Conservation (phyloP, 2,113 vertebrate genomes). For the Physeter macrocephalus region DNA sequence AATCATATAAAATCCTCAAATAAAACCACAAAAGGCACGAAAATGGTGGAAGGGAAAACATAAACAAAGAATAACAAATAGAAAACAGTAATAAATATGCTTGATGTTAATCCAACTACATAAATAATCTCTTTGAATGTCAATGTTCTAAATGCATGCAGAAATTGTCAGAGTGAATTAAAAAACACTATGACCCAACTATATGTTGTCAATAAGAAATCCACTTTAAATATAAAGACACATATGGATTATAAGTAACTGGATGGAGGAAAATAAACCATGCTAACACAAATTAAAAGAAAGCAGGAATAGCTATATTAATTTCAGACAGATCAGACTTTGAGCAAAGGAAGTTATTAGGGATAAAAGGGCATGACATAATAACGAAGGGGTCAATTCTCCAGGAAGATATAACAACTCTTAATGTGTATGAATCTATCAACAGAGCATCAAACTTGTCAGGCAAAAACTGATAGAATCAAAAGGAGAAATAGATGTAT, state of each 20-base stretch:
- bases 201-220: background rate
- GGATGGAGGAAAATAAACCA: background rate
- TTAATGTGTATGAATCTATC: background rate
- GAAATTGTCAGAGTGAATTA: background rate
- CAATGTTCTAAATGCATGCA: background rate
- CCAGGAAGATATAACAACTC: background rate
- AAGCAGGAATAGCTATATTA: background rate
- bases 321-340: background rate
- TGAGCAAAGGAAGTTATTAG: background rate
- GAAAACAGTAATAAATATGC: background rate
- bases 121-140: background rate
- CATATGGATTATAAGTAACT: background rate
- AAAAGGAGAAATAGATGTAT: background rate
- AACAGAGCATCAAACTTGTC: background rate
- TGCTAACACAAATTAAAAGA: background rate
- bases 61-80: background rate
- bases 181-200: background rate
- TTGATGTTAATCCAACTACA: background rate
- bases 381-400: background rate
- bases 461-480: background rate
- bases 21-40: background rate
- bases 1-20: background rate
- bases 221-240: background rate
- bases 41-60: background rate
- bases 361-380: background rate